Evolutionary conservation across 2,888 invertebrate species (phyloP).

Genomic region (Bombylius discolor): DNA sequence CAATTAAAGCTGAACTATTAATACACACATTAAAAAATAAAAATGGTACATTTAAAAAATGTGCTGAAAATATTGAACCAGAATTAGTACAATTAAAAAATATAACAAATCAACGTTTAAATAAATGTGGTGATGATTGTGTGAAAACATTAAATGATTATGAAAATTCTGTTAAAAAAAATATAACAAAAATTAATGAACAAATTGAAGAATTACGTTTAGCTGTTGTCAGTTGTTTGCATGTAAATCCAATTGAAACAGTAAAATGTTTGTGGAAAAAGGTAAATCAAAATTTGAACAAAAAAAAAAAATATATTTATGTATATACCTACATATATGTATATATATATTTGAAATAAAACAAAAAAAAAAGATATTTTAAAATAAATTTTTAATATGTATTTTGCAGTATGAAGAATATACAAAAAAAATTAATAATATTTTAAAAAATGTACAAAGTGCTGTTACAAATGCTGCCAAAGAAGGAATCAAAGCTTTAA

Average conservation of each 20-base stretch:
- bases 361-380: too few relatives aligned
- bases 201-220: neutral
- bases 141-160: neutral
- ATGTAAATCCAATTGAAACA: constrained; percentile 2
- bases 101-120: neutral
- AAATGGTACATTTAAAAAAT: neutral
- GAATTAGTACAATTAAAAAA: constrained; percentile 1
- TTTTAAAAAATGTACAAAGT: neutral
- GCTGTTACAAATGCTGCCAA: neutral
- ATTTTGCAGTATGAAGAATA: neutral
- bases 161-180: neutral
- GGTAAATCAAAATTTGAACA: neutral
- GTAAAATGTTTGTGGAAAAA: constrained; percentile 3
- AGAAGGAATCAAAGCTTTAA: neutral
- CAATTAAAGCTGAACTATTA: neutral
- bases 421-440: neutral
- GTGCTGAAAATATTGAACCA: constrained; percentile 1
- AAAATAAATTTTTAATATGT: neutral
- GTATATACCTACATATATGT: too few relatives aligned
- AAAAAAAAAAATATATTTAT: too few relatives aligned
- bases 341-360: too few relatives aligned
- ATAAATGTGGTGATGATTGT: constrained; percentile 1
- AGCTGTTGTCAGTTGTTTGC: neutral
- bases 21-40: neutral
- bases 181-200: neutral